Conservation (phyloP, 2,888 invertebrate genomes). For the Amphimallon solstitiale region DNA sequence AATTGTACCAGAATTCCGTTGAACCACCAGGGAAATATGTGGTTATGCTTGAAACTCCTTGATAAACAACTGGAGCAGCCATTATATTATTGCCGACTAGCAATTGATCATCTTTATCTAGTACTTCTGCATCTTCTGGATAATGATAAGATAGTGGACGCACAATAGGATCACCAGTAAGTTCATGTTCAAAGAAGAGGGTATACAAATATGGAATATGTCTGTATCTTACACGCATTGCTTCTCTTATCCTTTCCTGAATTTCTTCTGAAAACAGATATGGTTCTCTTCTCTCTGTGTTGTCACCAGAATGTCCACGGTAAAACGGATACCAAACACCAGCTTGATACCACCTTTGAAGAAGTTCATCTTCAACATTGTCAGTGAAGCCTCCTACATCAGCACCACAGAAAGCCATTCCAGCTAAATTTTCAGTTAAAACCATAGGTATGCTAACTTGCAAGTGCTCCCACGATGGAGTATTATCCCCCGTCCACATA, state of each 20-base stretch:
- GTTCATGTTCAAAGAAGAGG: conserved; percentile 86
- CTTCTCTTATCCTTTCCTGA: conserved; percentile 61
- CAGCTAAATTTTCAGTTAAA: conserved; percentile 82
- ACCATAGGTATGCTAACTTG: conserved; percentile 86
- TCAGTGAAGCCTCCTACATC: conserved; percentile 98
- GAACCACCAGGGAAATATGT: conserved; percentile 87
- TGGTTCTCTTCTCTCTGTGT: conserved; percentile 93
- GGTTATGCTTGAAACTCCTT: conserved; percentile 74
- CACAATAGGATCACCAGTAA: conserved; percentile 86
- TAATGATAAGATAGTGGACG: conserved; percentile 90
- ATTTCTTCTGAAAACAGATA: conserved; percentile 85
- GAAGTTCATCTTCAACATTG: conserved; percentile 88
- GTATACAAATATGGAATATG: conserved; percentile 92
- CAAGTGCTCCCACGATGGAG: conserved; percentile 87
- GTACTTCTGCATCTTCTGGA: conserved; percentile 80
- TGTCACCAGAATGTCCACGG: conserved; percentile 94
- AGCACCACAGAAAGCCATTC: conserved; percentile 91
- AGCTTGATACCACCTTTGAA: conserved; percentile 78
- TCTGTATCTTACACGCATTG: conserved; percentile 81
- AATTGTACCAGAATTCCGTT: conserved; percentile 90
- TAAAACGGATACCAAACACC: conserved; percentile 94
- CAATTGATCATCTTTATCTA: conserved; percentile 82
- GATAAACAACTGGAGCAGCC: conserved; percentile 84
- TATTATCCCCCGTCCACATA: conserved; percentile 98
- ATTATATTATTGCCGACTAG: conserved; percentile 84